phyloP scores from a whole-genome alignment of 1,140 invertebrate species.

The Bathynomus jamesi region DNA sequence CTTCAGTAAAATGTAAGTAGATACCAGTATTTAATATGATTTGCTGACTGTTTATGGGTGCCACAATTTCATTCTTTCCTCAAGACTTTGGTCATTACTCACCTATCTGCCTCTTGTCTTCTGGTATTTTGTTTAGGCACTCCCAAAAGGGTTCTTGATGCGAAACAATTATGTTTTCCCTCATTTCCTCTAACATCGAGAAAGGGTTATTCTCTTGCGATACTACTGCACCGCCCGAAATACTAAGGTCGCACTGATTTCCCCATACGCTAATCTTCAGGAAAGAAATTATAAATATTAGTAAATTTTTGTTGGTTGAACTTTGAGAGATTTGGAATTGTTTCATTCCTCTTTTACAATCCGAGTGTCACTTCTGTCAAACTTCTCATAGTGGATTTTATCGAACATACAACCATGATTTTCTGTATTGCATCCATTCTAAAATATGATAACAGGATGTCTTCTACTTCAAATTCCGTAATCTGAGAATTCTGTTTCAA shows the following conservation, averaged over 20 bases:
- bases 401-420: too few relatives aligned
- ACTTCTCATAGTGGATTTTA: too few relatives aligned
- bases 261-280: slow-evolving; percentile 53
- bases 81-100: slow-evolving; percentile 21
- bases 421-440: too few relatives aligned
- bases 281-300: slow-evolving; percentile 6
- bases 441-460: too few relatives aligned
- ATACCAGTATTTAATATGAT: too few relatives aligned
- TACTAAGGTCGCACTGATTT: slow-evolving; percentile 78
- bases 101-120: slow-evolving; percentile 38
- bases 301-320: slow-evolving; percentile 35
- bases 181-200: slow-evolving; percentile 48
- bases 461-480: too few relatives aligned
- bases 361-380: too few relatives aligned
- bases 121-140: slow-evolving; percentile 39
- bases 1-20: not conserved
- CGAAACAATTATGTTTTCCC: slow-evolving; percentile 58
- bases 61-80: too few relatives aligned
- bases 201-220: slow-evolving; percentile 53
- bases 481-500: too few relatives aligned
- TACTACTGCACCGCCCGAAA: slow-evolving; percentile 60
- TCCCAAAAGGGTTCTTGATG: slow-evolving; percentile 54
- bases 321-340: too few relatives aligned
- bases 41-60: too few relatives aligned
- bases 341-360: too few relatives aligned